Evolutionary conservation across 2,888 invertebrate genomes (phyloP).

Genomic region (Tholera decimalis): DNA sequence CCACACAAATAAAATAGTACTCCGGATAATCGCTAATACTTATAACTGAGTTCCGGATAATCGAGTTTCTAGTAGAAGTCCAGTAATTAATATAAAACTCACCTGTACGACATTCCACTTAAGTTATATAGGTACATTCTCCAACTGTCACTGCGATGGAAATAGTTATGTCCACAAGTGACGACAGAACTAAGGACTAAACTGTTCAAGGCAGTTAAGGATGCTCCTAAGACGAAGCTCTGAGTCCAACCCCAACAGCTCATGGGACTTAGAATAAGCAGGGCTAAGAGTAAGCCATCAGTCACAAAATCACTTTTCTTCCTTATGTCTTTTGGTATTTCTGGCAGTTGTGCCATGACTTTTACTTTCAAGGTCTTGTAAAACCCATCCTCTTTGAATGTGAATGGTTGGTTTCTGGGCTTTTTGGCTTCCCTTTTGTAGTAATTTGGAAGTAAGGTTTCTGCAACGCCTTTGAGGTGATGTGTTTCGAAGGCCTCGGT

Average conservation of each 20-base stretch:
- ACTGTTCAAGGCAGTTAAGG: slow-evolving; percentile 73
- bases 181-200: slow-evolving; percentile 81
- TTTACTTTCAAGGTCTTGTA: slow-evolving; percentile 94
- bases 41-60: too few relatives aligned
- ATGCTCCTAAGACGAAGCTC: slow-evolving; percentile 74
- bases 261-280: slow-evolving; percentile 74
- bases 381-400: slow-evolving; percentile 95
- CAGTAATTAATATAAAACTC: too few relatives aligned
- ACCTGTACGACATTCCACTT: slow-evolving; percentile 92
- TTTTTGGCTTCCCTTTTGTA: slow-evolving; percentile 92
- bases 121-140: slow-evolving; percentile 96
- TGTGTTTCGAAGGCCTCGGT: slow-evolving; percentile 93
- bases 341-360: slow-evolving; percentile 89
- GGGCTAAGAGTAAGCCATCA: slow-evolving; percentile 74
- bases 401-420: slow-evolving; percentile 94
- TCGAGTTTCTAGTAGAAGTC: too few relatives aligned
- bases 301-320: slow-evolving; percentile 80
- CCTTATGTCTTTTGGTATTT: slow-evolving; percentile 82
- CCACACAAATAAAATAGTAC: too few relatives aligned
- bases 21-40: too few relatives aligned
- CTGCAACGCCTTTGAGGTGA: slow-evolving; percentile 91
- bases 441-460: slow-evolving; percentile 93
- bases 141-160: slow-evolving; percentile 95
- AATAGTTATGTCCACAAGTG: slow-evolving; percentile 95
- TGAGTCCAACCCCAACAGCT: slow-evolving; percentile 79